These are phyloP conservation scores for Mustela nigripes DNA, from an alignment of 2,113 vertebrate genomes.

Conservation along the genomic window DNA sequence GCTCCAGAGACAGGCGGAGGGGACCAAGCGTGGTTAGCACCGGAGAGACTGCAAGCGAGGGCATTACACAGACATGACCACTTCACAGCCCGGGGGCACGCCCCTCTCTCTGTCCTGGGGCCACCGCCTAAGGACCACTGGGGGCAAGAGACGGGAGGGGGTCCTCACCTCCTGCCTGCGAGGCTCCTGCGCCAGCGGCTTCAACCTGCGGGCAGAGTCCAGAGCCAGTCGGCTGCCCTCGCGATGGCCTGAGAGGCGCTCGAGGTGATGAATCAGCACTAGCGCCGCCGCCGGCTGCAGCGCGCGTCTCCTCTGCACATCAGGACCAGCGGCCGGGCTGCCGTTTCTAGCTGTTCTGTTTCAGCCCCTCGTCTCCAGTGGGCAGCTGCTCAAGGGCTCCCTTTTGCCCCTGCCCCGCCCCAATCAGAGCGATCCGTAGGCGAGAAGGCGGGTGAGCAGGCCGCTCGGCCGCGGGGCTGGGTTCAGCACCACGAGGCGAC, in stretches of 20 bases:
- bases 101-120: constrained; percentile 69
- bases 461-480: background rate
- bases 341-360: background rate
- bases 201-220: background rate
- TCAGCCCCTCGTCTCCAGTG: background rate
- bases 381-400: background rate
- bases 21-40: background rate
- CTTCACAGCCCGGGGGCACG: constrained; percentile 42
- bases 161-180: constrained; percentile 57
- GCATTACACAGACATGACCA: constrained; percentile 28
- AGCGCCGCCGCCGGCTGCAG: constrained; percentile 41
- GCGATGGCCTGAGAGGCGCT: background rate
- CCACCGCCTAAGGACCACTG: constrained; percentile 3
- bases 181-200: constrained; percentile 12
- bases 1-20: background rate
- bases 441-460: background rate
- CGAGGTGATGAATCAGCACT: constrained; percentile 66
- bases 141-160: background rate
- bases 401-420: background rate
- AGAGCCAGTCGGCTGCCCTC: background rate
- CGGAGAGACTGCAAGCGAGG: background rate
- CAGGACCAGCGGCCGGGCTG: background rate
- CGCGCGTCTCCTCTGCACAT: background rate
- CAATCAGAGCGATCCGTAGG: background rate
- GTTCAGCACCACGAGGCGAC: constrained; percentile 70